Evolutionary conservation across 2,888 invertebrate genomes (phyloP).

Genomic region (Drosophila quinaria): DNA sequence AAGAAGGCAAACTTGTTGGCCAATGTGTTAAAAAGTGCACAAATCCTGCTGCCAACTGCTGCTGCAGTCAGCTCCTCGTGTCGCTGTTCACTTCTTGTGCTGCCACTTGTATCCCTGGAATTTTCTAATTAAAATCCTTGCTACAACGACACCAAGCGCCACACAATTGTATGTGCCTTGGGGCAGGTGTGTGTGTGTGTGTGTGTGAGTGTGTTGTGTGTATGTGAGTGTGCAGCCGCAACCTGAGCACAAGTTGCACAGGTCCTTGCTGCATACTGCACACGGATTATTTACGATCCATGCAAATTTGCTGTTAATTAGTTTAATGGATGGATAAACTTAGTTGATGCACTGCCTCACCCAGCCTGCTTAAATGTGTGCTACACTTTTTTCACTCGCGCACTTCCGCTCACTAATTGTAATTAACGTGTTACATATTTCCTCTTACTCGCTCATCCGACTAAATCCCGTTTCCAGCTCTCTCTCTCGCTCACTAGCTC

Average conservation of each 20-base stretch:
- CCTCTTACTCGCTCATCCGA: constrained; percentile 30
- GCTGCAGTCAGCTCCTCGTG: constrained; percentile 9
- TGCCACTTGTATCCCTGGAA: constrained; percentile 75
- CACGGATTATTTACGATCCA: constrained; percentile 82
- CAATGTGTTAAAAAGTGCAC: constrained; percentile 72
- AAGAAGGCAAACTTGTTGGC: constrained; percentile 35
- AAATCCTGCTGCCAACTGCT: constrained; percentile 61
- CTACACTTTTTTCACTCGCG: constrained; percentile 49
- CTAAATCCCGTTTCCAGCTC: not conserved
- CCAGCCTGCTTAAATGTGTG: constrained; percentile 52
- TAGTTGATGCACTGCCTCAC: constrained; percentile 71
- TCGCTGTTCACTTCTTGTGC: constrained; percentile 49
- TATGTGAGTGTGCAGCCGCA: constrained; percentile 41
- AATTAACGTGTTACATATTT: constrained; percentile 79
- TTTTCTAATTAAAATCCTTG: constrained; percentile 80
- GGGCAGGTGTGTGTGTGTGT: constrained; percentile 47
- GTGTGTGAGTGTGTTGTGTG: constrained; percentile 8
- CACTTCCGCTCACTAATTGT: constrained; percentile 77
- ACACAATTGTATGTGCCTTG: constrained; percentile 62
- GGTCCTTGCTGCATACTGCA: constrained; percentile 29
- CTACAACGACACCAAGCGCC: constrained; percentile 35
- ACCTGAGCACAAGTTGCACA: constrained; percentile 41
- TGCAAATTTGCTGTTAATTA: constrained; percentile 83
- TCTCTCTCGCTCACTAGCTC: not conserved
- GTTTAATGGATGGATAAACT: constrained; percentile 83